A percentile compares a stretch with the other conserved stretches of the same genome.
These are phyloP conservation scores for Aspiorhynchus laticeps DNA, from an alignment of 2,113 vertebrate species.

Conservation along the genomic window DNA sequence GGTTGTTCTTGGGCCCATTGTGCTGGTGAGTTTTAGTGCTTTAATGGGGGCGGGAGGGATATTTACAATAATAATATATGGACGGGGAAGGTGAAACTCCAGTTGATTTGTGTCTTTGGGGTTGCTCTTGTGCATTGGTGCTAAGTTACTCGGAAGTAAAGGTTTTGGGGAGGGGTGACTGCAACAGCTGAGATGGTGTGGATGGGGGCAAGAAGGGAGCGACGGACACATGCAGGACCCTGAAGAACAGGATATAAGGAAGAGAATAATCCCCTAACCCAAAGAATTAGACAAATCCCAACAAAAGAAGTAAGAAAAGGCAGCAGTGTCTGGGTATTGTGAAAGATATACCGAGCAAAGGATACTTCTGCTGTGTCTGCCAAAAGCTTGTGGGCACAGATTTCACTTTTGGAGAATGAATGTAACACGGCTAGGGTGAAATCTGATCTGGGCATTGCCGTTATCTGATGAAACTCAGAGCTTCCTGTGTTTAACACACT, in stretches of 20 bases:
- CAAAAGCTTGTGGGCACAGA: conserved; percentile 6
- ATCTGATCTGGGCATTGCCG: conserved; percentile 57
- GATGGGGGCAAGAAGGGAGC: conserved; percentile 40
- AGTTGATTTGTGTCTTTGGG: conserved; percentile 4
- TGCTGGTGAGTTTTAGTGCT: conserved; percentile 13
- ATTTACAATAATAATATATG: conserved; percentile 40
- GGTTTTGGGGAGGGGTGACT: conserved; percentile 37
- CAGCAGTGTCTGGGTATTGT: neutral
- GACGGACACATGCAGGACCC: conserved; percentile 19
- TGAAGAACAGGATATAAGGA: neutral
- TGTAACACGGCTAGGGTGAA: conserved; percentile 33
- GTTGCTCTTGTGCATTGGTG: conserved; percentile 63
- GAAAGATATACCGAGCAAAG: neutral
- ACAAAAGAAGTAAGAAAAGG: neutral
- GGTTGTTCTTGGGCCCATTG: conserved; percentile 12
- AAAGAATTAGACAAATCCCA: neutral
- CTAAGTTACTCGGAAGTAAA: conserved; percentile 66
- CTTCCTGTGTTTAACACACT: conserved; percentile 46
- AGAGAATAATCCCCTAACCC: no score
- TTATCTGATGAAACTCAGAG: conserved; percentile 39
- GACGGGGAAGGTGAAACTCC: conserved; percentile 33
- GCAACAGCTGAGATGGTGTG: conserved; percentile 49
- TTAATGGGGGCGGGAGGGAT: neutral
- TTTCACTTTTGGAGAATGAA: conserved; percentile 12
- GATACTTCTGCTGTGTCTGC: neutral